A percentile compares a stretch with the other conserved stretches of the same genome.
Conservation (phyloP, 2,797 vertebrate genomes). For the Pseudochaenichthys georgianus region DNA sequence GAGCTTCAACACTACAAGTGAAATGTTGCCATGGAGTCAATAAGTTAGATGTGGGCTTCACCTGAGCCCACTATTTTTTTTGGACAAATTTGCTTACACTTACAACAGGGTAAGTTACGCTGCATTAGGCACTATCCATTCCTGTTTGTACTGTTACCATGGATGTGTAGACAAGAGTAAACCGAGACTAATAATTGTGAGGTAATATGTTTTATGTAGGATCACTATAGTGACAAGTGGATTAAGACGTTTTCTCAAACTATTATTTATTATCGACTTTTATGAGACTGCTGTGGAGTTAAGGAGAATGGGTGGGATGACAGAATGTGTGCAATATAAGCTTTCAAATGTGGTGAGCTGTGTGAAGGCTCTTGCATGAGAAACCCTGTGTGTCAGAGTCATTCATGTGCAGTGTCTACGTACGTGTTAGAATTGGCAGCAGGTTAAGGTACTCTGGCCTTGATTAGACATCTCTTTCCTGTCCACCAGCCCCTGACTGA, state of each 20-base stretch:
- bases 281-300: slow-evolving; percentile 14
- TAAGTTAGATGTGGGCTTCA: neutral
- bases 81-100: slow-evolving; percentile 6
- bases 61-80: neutral
- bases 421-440: slow-evolving; percentile 69
- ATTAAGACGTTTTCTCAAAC: neutral
- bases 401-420: slow-evolving; percentile 35
- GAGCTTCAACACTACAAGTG: neutral
- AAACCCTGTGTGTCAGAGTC: slow-evolving; percentile 13
- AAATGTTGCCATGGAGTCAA: neutral
- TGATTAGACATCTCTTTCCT: slow-evolving; percentile 75
- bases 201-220: neutral
- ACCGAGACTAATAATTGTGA: neutral
- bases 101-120: neutral
- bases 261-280: slow-evolving; percentile 32
- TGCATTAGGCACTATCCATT: slow-evolving; percentile 1
- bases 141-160: slow-evolving; percentile 28
- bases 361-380: slow-evolving; percentile 33
- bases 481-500: slow-evolving; percentile 65
- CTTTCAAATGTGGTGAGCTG: slow-evolving; percentile 48
- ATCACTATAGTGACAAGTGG: neutral
- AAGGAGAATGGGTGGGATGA: slow-evolving; percentile 10
- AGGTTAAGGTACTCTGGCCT: slow-evolving; percentile 71
- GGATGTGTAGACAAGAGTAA: slow-evolving; percentile 10
- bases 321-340: slow-evolving; percentile 40